A percentile compares a stretch with the other conserved stretches of the same genome.
phyloP scores from a whole-genome alignment of 37 sponge, comb jelly and placozoan species.

The Oopsacas minuta region DNA sequence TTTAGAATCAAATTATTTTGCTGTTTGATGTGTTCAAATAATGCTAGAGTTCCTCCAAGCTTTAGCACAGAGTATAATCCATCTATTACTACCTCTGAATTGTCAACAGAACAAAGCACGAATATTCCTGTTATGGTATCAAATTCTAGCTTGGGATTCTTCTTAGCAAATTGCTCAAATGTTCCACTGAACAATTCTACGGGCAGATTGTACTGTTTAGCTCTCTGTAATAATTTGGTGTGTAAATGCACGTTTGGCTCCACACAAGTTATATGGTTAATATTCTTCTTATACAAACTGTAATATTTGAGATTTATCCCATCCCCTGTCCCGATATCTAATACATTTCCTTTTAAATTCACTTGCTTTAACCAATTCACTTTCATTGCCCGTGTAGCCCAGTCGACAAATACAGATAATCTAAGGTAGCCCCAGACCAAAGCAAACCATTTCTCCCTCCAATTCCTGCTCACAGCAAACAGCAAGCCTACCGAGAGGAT shows the following conservation, averaged over 20 bases:
- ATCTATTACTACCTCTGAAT: background rate
- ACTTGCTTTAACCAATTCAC: background rate
- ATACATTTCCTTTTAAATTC: background rate
- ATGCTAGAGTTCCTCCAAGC: background rate
- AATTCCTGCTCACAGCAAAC: background rate
- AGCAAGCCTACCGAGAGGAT: background rate
- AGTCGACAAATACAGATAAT: background rate
- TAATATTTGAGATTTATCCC: background rate
- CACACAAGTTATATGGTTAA: background rate
- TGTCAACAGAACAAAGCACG: background rate
- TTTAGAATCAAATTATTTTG: background rate
- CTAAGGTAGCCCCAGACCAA: background rate
- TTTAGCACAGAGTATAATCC: background rate
- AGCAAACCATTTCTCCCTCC: slow-evolving; percentile 8
- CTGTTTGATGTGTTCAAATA: background rate
- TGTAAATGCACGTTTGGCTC: background rate
- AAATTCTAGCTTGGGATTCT: background rate
- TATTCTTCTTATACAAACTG: background rate
- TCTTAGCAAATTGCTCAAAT: background rate
- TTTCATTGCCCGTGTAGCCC: background rate
- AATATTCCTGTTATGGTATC: background rate
- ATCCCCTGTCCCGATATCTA: slow-evolving; percentile 19
- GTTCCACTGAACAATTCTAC: slow-evolving; percentile 8
- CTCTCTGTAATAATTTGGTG: background rate
- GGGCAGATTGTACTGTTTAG: background rate